phyloP scores from a whole-genome alignment of 1,140 invertebrate genomes.

The Elymnias hypermnestra region DNA sequence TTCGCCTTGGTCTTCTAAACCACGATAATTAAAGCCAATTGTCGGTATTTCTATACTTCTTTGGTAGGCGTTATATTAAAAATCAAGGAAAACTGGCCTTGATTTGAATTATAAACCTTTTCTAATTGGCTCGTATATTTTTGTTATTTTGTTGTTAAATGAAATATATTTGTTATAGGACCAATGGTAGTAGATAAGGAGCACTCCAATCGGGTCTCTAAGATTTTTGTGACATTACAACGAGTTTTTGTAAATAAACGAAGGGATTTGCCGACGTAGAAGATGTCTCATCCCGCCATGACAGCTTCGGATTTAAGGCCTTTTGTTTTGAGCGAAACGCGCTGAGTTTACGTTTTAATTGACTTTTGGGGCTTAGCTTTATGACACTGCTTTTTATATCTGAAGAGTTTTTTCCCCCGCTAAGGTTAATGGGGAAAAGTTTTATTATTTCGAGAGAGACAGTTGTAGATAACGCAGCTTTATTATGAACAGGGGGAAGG shows the following conservation, averaged over 20 bases:
- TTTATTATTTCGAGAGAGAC: too few species aligned
- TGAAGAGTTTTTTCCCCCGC: background rate
- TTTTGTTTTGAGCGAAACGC: conserved; percentile 4
- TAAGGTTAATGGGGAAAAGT: conserved; percentile 1
- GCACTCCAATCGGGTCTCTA: conserved; percentile 9
- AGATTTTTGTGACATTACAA: conserved; percentile 18
- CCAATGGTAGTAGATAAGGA: conserved; percentile 8
- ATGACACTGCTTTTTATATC: background rate
- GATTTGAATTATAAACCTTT: too few species aligned
- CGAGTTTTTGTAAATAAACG: conserved; percentile 26
- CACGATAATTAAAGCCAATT: too few species aligned
- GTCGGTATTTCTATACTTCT: too few species aligned
- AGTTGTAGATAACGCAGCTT: too few species aligned
- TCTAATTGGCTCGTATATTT: too few species aligned
- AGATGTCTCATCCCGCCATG: conserved; percentile 10
- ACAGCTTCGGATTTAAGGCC: conserved; percentile 8
- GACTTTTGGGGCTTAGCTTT: conserved; percentile 2
- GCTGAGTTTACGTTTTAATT: conserved; percentile 6
- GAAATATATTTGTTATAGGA: background rate
- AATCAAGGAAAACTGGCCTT: too few species aligned
- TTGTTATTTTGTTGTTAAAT: too few species aligned
- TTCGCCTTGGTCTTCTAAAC: too few species aligned
- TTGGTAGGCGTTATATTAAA: too few species aligned
- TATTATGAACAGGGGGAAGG: too few species aligned
- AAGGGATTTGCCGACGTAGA: conserved; percentile 19